These are phyloP conservation scores for Protodeltote pygarga DNA, from an alignment of 2,888 invertebrate species.

Conservation along the genomic window DNA sequence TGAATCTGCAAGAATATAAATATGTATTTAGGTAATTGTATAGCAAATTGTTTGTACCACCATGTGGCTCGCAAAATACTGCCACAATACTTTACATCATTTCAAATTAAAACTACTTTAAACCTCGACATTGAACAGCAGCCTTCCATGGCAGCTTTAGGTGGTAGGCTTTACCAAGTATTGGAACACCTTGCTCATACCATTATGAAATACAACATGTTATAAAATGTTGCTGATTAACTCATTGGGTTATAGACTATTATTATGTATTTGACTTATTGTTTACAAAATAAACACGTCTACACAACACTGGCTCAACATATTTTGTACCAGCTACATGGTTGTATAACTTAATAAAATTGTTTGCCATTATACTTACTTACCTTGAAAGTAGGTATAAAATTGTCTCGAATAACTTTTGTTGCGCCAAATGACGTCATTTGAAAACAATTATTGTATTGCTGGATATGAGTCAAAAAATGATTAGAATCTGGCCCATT, in stretches of 20 bases:
- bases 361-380: neutral
- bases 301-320: constrained; percentile 2
- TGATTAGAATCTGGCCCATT: constrained; percentile 47
- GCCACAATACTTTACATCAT: constrained; percentile 21
- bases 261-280: constrained; percentile 21
- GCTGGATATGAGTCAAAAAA: constrained; percentile 51
- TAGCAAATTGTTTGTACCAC: constrained; percentile 13
- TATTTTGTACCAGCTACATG: constrained; percentile 6
- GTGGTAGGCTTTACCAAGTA: constrained; percentile 13
- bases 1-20: constrained; percentile 43
- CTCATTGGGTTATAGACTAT: constrained; percentile 14
- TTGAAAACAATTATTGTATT: constrained; percentile 56
- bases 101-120: constrained; percentile 23
- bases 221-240: constrained; percentile 17
- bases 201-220: no score
- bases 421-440: constrained; percentile 58
- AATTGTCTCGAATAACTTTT: constrained; percentile 36
- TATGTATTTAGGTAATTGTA: constrained; percentile 22
- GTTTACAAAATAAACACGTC: constrained; percentile 17
- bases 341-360: constrained; percentile 2
- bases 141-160: constrained; percentile 17
- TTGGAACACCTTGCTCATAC: constrained; percentile 16
- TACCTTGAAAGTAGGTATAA: constrained; percentile 52
- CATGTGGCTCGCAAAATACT: constrained; percentile 18
- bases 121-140: constrained; percentile 13